phyloP scores from a whole-genome alignment of 2,113 vertebrate species.

The Dicaeum eximium region DNA sequence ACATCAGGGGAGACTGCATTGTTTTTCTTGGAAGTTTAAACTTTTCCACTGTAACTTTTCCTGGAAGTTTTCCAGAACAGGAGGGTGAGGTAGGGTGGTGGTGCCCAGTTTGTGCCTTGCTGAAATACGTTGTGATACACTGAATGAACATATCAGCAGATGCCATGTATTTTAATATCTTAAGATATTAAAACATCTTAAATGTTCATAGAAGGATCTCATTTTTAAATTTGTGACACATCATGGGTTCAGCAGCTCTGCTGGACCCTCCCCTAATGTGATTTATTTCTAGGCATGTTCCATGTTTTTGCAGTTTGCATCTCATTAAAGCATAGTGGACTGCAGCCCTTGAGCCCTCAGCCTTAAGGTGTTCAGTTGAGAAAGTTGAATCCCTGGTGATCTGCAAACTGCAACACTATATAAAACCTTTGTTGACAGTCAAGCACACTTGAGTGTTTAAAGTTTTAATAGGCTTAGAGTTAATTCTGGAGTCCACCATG shows the following conservation, averaged over 20 bases:
- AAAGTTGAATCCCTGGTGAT: background rate
- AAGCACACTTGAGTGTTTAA: slow-evolving; percentile 44
- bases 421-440: slow-evolving; percentile 42
- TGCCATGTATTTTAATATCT: too few species aligned
- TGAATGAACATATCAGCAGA: background rate
- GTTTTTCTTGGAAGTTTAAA: background rate
- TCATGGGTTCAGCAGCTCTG: background rate
- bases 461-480: slow-evolving; percentile 69
- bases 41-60: background rate
- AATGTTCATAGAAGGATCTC: background rate
- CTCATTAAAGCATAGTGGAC: background rate
- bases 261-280: background rate
- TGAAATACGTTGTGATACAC: background rate
- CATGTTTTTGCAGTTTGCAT: background rate
- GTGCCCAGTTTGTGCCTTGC: background rate
- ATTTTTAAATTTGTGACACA: background rate
- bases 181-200: background rate
- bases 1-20: background rate
- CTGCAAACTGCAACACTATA: background rate
- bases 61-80: background rate
- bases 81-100: accelerated
- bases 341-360: background rate
- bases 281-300: background rate
- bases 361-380: background rate
- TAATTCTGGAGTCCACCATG: slow-evolving; percentile 46